Evolutionary conservation across 1,140 invertebrate species (phyloP).

Genomic region (Plutomurus gul): DNA sequence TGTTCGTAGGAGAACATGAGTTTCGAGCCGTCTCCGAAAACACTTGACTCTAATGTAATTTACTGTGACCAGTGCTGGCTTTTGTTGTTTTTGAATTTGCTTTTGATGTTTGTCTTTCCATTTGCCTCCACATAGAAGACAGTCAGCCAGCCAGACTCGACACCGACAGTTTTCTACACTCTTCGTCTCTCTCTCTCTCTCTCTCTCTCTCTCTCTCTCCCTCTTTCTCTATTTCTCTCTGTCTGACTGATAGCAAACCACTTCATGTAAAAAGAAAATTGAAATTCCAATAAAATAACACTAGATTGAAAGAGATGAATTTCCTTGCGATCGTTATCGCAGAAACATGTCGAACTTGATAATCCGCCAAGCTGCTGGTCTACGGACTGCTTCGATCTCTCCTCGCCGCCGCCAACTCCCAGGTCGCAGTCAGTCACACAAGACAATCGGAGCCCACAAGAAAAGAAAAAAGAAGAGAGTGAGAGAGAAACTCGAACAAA

Average conservation of each 20-base stretch:
- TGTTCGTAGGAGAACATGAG: background rate
- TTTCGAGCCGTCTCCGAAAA: background rate
- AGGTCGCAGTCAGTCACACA: no score
- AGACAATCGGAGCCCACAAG: no score
- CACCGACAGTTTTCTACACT: no score
- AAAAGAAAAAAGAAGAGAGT: no score
- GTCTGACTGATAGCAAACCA: background rate
- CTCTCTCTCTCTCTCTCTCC: background rate
- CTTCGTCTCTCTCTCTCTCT: background rate
- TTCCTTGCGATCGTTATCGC: conserved; percentile 2
- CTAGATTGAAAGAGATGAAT: conserved; percentile 39
- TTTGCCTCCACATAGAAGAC: conserved; percentile 15
- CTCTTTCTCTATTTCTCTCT: background rate
- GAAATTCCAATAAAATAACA: conserved; percentile 48
- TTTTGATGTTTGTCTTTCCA: conserved; percentile 41
- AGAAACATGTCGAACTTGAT: background rate
- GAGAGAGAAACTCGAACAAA: no score
- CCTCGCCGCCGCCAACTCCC: no score
- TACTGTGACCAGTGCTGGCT: conserved; percentile 33
- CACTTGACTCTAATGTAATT: conserved; percentile 46
- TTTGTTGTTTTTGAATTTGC: conserved; percentile 47
- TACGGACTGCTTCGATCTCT: background rate
- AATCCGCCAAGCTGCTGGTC: background rate
- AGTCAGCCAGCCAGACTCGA: no score
- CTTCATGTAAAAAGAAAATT: conserved; percentile 36